These are phyloP conservation scores for Alviniconcha marisindica DNA, from an alignment of 1,140 invertebrate species.

Conservation along the genomic window DNA sequence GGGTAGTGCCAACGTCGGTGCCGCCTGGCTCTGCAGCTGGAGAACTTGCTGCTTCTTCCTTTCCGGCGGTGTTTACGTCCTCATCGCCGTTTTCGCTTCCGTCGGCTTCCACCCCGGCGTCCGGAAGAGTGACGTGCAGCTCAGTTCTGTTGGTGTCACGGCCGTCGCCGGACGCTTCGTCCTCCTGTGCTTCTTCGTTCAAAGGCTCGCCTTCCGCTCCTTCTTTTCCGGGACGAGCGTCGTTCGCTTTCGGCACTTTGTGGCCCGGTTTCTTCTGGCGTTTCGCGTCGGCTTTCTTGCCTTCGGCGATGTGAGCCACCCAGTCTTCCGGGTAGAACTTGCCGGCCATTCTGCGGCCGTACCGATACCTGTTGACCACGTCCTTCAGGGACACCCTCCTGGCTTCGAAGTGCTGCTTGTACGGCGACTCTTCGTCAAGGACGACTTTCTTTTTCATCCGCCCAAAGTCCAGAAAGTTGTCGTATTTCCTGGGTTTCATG, in stretches of 20 bases:
- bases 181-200: not conserved
- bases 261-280: not conserved
- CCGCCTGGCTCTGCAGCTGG: no score
- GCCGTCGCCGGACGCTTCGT: not conserved
- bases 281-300: not conserved
- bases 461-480: slow-evolving; percentile 6
- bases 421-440: not conserved
- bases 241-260: not conserved
- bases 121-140: not conserved
- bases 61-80: not conserved
- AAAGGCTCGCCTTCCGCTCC: not conserved
- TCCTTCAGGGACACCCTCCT: not conserved
- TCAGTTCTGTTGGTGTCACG: not conserved
- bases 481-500: not conserved
- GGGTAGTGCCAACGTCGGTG: no score
- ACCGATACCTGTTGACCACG: not conserved
- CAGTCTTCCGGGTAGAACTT: no score
- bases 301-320: no score
- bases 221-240: not conserved
- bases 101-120: not conserved
- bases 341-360: not conserved
- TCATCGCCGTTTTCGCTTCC: not conserved
- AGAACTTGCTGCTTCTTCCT: no score
- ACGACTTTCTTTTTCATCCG: not conserved
- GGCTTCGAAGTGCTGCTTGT: slow-evolving; percentile 16